These are phyloP conservation scores for Apis cerana DNA, from an alignment of 1,140 invertebrate genomes.

Conservation along the genomic window DNA sequence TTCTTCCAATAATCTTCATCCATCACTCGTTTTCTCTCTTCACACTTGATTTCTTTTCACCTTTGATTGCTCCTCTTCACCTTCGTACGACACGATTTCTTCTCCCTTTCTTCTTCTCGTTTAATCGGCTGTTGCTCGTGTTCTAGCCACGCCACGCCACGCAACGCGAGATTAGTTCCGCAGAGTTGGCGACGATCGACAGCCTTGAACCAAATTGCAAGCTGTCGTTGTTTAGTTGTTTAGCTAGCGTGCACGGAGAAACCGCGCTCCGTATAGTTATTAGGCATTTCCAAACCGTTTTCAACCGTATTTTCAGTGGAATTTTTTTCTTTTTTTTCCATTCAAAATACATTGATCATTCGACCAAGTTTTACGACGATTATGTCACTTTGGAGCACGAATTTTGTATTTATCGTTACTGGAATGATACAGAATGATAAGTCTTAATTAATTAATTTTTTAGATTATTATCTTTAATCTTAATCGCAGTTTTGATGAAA, in stretches of 20 bases:
- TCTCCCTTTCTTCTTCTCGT: neutral
- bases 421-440: too few species aligned
- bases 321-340: neutral
- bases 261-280: conserved; percentile 24
- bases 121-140: conserved; percentile 1
- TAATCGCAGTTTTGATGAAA: too few species aligned
- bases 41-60: neutral
- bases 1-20: too few species aligned
- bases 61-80: neutral
- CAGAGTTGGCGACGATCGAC: conserved; percentile 52
- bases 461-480: too few species aligned
- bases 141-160: conserved; percentile 19
- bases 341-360: too few species aligned
- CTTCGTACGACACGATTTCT: neutral
- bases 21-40: too few species aligned
- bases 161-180: conserved; percentile 65
- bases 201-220: conserved; percentile 64
- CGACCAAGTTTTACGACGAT: too few species aligned
- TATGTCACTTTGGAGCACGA: too few species aligned
- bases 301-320: neutral
- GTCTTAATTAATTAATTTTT: too few species aligned
- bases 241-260: conserved; percentile 50
- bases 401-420: too few species aligned
- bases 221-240: conserved; percentile 64
- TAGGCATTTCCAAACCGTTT: neutral